Percentiles rank a stretch among this genome's conserved stretches.
Conservation (phyloP, 2,113 vertebrate species). For the Ammodytes marinus region DNA sequence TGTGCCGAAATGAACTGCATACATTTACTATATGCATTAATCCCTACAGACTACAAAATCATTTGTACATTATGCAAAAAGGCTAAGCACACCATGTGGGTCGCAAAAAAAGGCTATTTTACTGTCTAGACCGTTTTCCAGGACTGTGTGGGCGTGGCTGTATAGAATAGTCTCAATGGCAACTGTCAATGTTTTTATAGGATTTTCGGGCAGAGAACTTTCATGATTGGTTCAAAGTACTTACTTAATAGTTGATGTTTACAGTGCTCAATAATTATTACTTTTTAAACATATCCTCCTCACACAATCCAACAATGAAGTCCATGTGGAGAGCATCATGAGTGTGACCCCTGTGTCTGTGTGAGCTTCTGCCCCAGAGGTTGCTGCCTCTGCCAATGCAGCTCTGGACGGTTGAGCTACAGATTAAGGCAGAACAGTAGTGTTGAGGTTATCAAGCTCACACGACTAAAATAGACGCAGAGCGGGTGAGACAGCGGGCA, state of each 20-base stretch:
- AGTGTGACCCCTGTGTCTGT: constrained; percentile 35
- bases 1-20: constrained; percentile 25
- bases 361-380: constrained; percentile 47
- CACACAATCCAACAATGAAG: constrained; percentile 6
- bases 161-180: too few species aligned
- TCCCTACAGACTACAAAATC: constrained; percentile 15
- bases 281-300: not conserved
- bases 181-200: too few species aligned
- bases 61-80: not conserved
- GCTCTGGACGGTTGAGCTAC: constrained; percentile 68
- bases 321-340: constrained; percentile 33
- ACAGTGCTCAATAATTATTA: too few species aligned
- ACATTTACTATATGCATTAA: constrained; percentile 35
- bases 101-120: not conserved
- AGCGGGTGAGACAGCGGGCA: constrained; percentile 75
- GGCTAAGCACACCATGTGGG: not conserved
- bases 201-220: too few species aligned
- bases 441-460: constrained; percentile 85
- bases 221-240: too few species aligned
- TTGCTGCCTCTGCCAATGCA: constrained; percentile 52
- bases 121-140: too few species aligned
- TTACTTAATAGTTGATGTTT: too few species aligned
- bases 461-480: constrained; percentile 84
- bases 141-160: too few species aligned
- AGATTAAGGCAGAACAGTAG: constrained; percentile 82